A percentile compares a stretch with the other conserved stretches of the same genome.
These are phyloP conservation scores for Australoheros scitulus DNA, from an alignment of 2,113 vertebrate species.

Conservation along the genomic window DNA sequence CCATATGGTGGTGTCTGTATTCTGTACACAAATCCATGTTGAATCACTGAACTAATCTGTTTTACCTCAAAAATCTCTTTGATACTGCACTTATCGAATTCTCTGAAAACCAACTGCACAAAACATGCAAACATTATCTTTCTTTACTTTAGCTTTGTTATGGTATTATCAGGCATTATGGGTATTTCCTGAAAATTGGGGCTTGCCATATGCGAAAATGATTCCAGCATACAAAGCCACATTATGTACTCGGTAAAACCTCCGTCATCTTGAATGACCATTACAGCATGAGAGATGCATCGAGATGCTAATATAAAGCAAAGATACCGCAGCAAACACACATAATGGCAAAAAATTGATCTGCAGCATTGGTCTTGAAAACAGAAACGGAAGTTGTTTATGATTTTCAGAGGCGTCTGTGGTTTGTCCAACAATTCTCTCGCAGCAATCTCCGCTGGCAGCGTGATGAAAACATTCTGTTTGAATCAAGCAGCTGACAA, in stretches of 20 bases:
- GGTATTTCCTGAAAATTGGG: constrained; percentile 16
- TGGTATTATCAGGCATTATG: constrained; percentile 27
- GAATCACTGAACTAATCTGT: not conserved
- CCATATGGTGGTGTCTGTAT: not conserved
- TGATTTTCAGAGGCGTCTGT: not conserved
- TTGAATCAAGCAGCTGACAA: constrained; percentile 30
- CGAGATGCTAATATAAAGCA: not conserved
- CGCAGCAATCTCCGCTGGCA: constrained; percentile 47
- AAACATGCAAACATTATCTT: not conserved
- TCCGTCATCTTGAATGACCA: constrained; percentile 7
- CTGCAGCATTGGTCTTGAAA: constrained; percentile 6
- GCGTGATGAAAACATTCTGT: constrained; percentile 34
- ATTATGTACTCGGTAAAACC: not conserved
- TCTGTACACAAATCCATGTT: not conserved
- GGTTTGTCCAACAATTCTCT: constrained; percentile 27
- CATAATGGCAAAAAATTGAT: constrained; percentile 42
- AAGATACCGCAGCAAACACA: constrained; percentile 13
- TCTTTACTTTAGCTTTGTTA: not conserved
- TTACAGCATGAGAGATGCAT: constrained; percentile 16
- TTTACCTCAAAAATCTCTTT: not conserved
- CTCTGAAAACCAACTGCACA: not conserved
- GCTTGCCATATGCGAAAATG: not conserved
- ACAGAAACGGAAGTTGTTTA: constrained; percentile 47
- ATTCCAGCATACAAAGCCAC: not conserved
- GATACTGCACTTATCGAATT: not conserved